Percentiles rank a stretch among this genome's conserved stretches.
Conservation (phyloP, 2,888 invertebrate genomes). For the Perithous albicinctus region DNA sequence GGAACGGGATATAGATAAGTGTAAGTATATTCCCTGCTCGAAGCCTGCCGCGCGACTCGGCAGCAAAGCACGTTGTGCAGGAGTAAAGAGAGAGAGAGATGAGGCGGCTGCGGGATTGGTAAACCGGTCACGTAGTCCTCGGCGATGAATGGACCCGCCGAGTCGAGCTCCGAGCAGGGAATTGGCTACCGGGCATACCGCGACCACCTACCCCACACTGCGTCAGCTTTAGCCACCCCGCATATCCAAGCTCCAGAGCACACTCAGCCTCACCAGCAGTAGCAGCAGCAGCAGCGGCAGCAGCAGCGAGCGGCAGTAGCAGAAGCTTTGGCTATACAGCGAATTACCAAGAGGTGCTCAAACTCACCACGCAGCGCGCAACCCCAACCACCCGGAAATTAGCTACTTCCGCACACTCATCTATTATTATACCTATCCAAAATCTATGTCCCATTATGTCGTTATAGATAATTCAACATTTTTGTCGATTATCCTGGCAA, state of each 20-base stretch:
- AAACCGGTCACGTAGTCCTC: slow-evolving; percentile 84
- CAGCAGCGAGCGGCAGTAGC: slow-evolving; percentile 40
- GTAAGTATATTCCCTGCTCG: slow-evolving; percentile 40
- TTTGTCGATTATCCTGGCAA: background rate
- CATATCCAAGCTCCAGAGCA: slow-evolving; percentile 52
- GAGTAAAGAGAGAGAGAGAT: slow-evolving; percentile 58
- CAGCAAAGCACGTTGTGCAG: slow-evolving; percentile 60
- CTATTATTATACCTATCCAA: slow-evolving; percentile 18
- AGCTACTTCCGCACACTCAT: slow-evolving; percentile 55
- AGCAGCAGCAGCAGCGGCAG: slow-evolving; percentile 29
- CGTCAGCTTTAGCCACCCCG: slow-evolving; percentile 82
- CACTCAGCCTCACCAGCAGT: slow-evolving; percentile 35
- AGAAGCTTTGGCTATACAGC: slow-evolving; percentile 53
- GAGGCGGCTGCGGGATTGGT: slow-evolving; percentile 79
- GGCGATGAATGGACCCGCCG: slow-evolving; percentile 85
- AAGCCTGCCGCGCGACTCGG: slow-evolving; percentile 55
- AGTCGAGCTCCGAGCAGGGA: slow-evolving; percentile 83
- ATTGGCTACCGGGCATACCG: slow-evolving; percentile 84
- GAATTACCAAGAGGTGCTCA: slow-evolving; percentile 77
- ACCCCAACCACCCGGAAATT: slow-evolving; percentile 54
- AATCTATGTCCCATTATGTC: slow-evolving; percentile 27
- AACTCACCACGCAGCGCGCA: slow-evolving; percentile 64
- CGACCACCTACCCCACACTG: slow-evolving; percentile 83
- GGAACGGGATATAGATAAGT: slow-evolving; percentile 28
- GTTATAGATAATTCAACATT: background rate